Conservation (phyloP, 2,888 invertebrate species). For the Apomyelois bistriatella region DNA sequence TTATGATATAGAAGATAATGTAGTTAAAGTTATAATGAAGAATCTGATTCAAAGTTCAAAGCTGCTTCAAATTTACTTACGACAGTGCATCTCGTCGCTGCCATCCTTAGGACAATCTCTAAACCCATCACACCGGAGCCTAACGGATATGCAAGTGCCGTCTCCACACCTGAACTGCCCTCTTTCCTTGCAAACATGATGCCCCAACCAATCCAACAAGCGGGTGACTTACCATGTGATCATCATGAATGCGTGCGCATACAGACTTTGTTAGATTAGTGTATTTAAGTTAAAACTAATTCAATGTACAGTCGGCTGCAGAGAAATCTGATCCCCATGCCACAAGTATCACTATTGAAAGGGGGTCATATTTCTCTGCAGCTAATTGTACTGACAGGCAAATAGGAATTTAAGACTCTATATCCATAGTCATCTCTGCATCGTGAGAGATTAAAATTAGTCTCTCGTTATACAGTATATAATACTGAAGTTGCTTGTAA, state of each 20-base stretch:
- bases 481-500: too few species aligned
- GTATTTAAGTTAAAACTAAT: not conserved
- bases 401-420: not conserved
- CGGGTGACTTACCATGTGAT: conserved; percentile 59
- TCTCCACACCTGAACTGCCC: conserved; percentile 86
- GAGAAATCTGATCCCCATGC: too few species aligned
- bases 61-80: conserved; percentile 62
- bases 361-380: too few species aligned
- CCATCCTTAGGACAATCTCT: conserved; percentile 85
- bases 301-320: too few species aligned
- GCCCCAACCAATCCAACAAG: conserved; percentile 51
- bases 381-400: too few species aligned
- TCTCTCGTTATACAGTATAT: too few species aligned
- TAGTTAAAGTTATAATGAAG: not conserved
- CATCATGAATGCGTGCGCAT: conserved; percentile 43
- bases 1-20: too few species aligned
- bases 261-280: conserved; percentile 17
- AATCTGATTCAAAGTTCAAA: not conserved
- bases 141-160: conserved; percentile 85
- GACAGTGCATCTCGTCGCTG: conserved; percentile 82
- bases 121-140: conserved; percentile 85
- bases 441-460: too few species aligned
- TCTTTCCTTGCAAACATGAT: conserved; percentile 60
- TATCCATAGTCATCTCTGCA: too few species aligned
- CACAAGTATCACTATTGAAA: too few species aligned